Evolutionary conservation across 2,888 invertebrate genomes (phyloP).

Genomic region (Hirtodrosophila cameraria): DNA sequence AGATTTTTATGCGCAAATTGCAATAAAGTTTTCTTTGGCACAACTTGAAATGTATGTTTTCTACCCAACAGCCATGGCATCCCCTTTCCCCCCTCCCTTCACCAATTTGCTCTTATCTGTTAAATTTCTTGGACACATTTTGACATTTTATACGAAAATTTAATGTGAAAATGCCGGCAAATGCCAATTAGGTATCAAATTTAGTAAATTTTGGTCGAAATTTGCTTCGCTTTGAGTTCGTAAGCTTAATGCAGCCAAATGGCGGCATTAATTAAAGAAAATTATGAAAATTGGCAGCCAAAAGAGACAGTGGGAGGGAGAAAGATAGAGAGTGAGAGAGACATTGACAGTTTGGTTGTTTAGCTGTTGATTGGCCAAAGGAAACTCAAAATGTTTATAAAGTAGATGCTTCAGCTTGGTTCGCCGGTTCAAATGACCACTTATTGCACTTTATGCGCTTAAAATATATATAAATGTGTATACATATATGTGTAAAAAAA

Average conservation of each 20-base stretch:
- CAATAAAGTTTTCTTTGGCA: too few species aligned
- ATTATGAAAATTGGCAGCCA: slow-evolving; percentile 41
- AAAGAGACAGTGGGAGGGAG: too few species aligned
- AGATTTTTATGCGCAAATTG: too few species aligned
- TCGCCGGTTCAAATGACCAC: slow-evolving; percentile 53
- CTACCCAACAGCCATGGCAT: background rate
- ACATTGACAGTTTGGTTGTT: background rate
- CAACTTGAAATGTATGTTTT: background rate
- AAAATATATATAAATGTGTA: too few species aligned
- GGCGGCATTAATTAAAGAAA: slow-evolving; percentile 47
- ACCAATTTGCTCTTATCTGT: background rate
- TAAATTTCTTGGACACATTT: slow-evolving; percentile 4
- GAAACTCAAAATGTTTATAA: background rate
- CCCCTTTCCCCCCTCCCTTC: too few species aligned
- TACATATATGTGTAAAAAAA: too few species aligned
- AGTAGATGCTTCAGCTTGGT: slow-evolving; percentile 25
- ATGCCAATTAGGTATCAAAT: slow-evolving; percentile 30
- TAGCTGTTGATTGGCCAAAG: background rate
- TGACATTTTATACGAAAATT: slow-evolving; percentile 10
- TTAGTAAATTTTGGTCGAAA: slow-evolving; percentile 8
- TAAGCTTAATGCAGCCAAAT: slow-evolving; percentile 8
- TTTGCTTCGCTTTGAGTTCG: slow-evolving; percentile 2
- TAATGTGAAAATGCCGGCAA: background rate
- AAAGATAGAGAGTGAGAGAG: background rate
- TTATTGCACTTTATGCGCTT: slow-evolving; percentile 62